Conservation (phyloP, 2,888 invertebrate species). For the Metellina segmentata region DNA sequence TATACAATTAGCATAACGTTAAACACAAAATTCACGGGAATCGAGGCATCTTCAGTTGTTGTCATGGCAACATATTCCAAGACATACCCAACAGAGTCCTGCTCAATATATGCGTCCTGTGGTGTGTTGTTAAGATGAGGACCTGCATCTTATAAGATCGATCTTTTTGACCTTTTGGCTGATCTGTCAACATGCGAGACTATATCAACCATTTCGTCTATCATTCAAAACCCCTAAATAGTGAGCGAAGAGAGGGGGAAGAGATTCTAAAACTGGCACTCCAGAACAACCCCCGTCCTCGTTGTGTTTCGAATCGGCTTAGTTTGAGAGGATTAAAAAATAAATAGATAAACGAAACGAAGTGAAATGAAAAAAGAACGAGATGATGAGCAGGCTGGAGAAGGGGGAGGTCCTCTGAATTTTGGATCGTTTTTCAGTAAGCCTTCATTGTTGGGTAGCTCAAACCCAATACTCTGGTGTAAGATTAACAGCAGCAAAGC, state of each 20-base stretch:
- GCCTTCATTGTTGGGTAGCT: conserved; percentile 49
- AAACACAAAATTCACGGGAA: too few relatives aligned
- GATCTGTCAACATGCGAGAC: neutral
- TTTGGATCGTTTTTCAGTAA: conserved; percentile 72
- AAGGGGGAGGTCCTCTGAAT: conserved; percentile 38
- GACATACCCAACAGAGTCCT: too few relatives aligned
- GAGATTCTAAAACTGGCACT: neutral
- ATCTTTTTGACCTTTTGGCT: too few relatives aligned
- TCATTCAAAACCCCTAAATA: neutral
- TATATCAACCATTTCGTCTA: neutral
- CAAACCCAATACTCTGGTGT: conserved; percentile 49
- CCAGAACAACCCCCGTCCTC: neutral
- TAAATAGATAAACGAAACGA: conserved; percentile 16
- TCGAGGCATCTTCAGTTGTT: too few relatives aligned
- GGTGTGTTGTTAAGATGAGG: too few relatives aligned
- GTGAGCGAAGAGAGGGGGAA: neutral
- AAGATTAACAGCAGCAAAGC: conserved; percentile 46
- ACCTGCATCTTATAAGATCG: too few relatives aligned
- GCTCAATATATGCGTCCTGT: too few relatives aligned
- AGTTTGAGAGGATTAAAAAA: conserved; percentile 69
- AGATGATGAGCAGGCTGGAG: neutral
- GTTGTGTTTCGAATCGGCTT: conserved; percentile 69
- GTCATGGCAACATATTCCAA: too few relatives aligned
- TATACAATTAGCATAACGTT: too few relatives aligned
- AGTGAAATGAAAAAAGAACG: conserved; percentile 3